Percentiles rank a stretch among this genome's conserved stretches.
phyloP scores from a whole-genome alignment of 2,113 vertebrate species.

The Anguilla japonica region DNA sequence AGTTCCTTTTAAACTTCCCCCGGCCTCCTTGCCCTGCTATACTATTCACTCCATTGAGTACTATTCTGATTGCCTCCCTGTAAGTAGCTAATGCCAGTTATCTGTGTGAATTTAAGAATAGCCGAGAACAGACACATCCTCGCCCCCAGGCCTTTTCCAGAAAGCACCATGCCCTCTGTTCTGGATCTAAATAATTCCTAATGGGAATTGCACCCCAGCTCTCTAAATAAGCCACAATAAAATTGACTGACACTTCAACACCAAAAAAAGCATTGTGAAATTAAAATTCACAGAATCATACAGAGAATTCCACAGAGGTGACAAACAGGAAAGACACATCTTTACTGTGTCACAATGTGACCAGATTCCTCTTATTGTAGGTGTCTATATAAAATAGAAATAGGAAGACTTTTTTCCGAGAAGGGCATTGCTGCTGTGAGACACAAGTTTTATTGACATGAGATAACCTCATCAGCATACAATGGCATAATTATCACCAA shows the following conservation, averaged over 20 bases:
- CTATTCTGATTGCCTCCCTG: not conserved
- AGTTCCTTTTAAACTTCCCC: constrained; percentile 19
- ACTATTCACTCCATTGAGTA: not conserved
- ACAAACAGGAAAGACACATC: not conserved
- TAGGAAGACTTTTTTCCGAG: not conserved
- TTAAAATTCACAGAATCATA: not conserved
- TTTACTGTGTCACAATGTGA: not conserved
- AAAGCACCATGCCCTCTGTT: not conserved
- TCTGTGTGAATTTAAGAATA: constrained; percentile 6
- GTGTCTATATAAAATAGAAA: not conserved
- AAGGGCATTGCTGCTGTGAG: not conserved
- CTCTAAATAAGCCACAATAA: not conserved
- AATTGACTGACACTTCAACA: not conserved
- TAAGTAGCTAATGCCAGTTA: not conserved
- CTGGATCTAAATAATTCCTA: not conserved
- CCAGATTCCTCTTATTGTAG: not conserved
- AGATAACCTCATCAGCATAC: not conserved
- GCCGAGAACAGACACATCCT: not conserved
- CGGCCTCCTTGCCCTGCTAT: not conserved
- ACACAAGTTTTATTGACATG: not conserved
- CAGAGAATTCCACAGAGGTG: not conserved
- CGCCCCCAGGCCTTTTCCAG: not conserved
- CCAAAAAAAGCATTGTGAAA: not conserved
- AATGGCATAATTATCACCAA: too few species aligned
- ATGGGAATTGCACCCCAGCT: not conserved